Conservation (phyloP, 1,140 invertebrate species). For the Heliconius hewitsoni region DNA sequence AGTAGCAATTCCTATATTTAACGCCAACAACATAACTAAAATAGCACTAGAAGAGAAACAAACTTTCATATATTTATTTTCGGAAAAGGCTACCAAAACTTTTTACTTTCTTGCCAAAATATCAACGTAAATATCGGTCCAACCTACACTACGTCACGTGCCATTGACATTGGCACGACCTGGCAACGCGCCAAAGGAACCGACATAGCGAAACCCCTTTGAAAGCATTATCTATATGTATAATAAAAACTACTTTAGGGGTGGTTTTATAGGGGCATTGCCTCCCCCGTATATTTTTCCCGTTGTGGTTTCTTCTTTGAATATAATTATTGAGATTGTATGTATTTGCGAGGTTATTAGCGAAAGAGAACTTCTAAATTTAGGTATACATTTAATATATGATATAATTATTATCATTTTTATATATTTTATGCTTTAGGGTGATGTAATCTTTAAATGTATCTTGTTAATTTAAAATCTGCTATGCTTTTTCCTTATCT, state of each 20-base stretch:
- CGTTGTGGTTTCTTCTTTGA: neutral
- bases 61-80: neutral
- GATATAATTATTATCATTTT: too few relatives aligned
- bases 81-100: neutral
- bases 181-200: conserved; percentile 32
- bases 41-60: neutral
- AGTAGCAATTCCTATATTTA: neutral
- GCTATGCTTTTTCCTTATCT: too few relatives aligned
- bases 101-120: neutral
- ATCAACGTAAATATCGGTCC: conserved; percentile 3
- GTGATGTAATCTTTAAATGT: too few relatives aligned
- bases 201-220: conserved; percentile 22
- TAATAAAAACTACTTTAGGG: conserved; percentile 4
- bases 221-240: conserved; percentile 3
- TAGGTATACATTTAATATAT: too few relatives aligned
- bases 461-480: too few relatives aligned
- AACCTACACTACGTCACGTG: conserved; percentile 39
- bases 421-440: too few relatives aligned
- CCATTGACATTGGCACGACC: conserved; percentile 60
- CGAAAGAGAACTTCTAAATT: neutral
- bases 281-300: neutral
- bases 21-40: neutral
- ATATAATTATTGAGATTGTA: neutral
- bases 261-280: conserved; percentile 5
- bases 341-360: neutral